Base-by-base conservation (phyloP, 2,888 invertebrate species). In the Limnephilus marmoratus region DNA sequence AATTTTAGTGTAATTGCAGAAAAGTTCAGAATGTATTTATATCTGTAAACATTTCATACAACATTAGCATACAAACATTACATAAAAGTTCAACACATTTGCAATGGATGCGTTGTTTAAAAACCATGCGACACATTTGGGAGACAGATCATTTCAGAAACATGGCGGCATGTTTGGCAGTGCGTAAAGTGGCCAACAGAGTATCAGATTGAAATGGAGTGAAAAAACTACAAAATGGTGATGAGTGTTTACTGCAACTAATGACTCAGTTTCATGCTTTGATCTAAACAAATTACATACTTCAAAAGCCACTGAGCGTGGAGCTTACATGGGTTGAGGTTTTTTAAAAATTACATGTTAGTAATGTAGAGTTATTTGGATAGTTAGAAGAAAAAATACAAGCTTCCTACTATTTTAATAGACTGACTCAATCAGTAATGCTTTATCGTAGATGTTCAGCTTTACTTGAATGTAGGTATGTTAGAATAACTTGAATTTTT, bases 241-340 rank as follows among this genome's bases (percentile, higher is more conserved):
- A 83, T 83, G 82, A 83, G 82, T 83, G 82, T 34, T 83, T 31
- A 83, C 82, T 91, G 91, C 85, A 91, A 90, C 90, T 91, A 86
- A 37, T 92, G 92, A 86, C 92, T 91, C 87, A 29, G 49, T 90
- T 90, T 89, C 92, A 92, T 92, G 92, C 92, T 91, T 91, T 88
- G 91, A 89, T 92, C 92, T 91, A 92, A 92, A 92, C 92, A 90
- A 90, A 85, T 80, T 83, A 91, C 88, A 91, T 49, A 88, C 49
- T 49, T 41, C 88, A 88, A 85, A 85, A 85, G 37, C 85, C 85
- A 41, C 41, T 37, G 85, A 45, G 37, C 41, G 85, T 85, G 85
- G 85, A 85, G 13, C n/a, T 41, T 85, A 85, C 85, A 85, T 45
- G 85, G 34, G 31, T 83, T 13, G 15, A 37, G 31, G 82, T 83